These are phyloP conservation scores for Acestrorhynchus altus DNA, from an alignment of 2,797 vertebrate genomes.

Conservation along the genomic window DNA sequence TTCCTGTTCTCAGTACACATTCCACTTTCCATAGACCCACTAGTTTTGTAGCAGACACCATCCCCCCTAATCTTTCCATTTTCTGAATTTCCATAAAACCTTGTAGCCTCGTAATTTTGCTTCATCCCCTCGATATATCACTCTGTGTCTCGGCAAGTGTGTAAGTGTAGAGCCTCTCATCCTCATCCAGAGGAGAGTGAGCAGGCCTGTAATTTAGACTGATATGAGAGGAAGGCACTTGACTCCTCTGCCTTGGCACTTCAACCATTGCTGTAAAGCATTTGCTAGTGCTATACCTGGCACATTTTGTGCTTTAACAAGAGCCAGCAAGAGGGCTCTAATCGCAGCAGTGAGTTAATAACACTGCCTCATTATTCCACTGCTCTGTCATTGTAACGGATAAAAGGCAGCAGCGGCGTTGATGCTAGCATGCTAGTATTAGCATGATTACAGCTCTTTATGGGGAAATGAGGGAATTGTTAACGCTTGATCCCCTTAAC, in stretches of 20 bases:
- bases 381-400: conserved; percentile 7
- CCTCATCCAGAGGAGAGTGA: not conserved
- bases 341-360: conserved; percentile 39
- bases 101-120: not conserved
- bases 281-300: not conserved
- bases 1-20: not conserved
- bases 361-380: conserved; percentile 49
- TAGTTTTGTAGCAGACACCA: not conserved
- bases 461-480: conserved; percentile 89
- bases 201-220: conserved; percentile 5
- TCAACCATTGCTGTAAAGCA: not conserved
- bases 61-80: conserved; percentile 8
- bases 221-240: conserved; percentile 40
- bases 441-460: conserved; percentile 91
- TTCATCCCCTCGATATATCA: not conserved
- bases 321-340: conserved; percentile 17
- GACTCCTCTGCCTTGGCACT: conserved; percentile 31
- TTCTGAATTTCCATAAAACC: conserved; percentile 1
- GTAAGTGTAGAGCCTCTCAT: conserved; percentile 11
- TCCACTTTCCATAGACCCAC: no score
- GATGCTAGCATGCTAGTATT: conserved; percentile 67
- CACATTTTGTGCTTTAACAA: not conserved
- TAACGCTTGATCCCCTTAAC: conserved; percentile 61
- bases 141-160: not conserved
- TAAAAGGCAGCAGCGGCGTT: not conserved